Conservation (phyloP, 2,888 invertebrate genomes). For the Phrixothrix hirtus region DNA sequence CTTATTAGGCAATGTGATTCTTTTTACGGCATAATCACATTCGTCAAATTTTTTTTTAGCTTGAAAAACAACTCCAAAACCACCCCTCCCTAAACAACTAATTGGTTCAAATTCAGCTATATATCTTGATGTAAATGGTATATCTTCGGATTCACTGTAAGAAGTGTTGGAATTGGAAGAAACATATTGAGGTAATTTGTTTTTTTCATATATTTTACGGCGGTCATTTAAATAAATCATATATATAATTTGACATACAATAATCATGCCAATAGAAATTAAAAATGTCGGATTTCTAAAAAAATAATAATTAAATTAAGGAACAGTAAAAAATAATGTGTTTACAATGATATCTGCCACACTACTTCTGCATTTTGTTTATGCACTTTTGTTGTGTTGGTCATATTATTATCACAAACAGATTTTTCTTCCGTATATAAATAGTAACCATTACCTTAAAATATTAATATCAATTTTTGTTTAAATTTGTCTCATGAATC, state of each 20-base stretch:
- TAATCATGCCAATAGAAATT: conserved; percentile 72
- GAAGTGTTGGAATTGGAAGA: neutral
- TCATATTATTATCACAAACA: conserved; percentile 31
- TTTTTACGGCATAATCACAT: conserved; percentile 91
- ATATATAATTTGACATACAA: no score
- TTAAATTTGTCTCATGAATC: no score
- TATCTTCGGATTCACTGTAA: conserved; percentile 48
- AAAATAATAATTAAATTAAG: conserved; percentile 27
- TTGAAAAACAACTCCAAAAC: conserved; percentile 96
- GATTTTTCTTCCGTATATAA: conserved; percentile 62
- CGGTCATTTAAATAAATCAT: no score
- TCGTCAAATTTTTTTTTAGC: conserved; percentile 93
- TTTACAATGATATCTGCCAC: no score
- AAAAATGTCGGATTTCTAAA: conserved; percentile 75
- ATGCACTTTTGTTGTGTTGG: conserved; percentile 12
- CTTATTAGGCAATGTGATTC: conserved; percentile 83
- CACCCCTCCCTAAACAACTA: conserved; percentile 83
- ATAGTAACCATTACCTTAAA: conserved; percentile 74
- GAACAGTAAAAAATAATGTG: neutral
- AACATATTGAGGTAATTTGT: no score
- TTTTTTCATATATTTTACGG: no score
- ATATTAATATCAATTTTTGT: no score
- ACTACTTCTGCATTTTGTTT: conserved; percentile 3
- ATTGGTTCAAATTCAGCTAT: conserved; percentile 82
- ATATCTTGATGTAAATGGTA: conserved; percentile 67